A percentile compares a stretch with the other conserved stretches of the same genome.
Conservation (phyloP, 2,113 vertebrate species). For the Myotis davidii region DNA sequence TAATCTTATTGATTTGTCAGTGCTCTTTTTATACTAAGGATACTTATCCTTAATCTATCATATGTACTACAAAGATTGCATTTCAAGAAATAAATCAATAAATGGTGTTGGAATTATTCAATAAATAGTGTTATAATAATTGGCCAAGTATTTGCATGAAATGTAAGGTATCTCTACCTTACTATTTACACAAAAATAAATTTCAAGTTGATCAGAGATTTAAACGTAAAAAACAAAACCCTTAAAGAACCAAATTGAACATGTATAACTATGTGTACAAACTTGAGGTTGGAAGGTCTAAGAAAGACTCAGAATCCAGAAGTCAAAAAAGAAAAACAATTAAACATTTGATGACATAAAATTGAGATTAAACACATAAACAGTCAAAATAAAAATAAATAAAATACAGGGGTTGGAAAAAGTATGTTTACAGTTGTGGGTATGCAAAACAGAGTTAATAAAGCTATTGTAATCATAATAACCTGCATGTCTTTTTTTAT, state of each 20-base stretch:
- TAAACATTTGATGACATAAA: not conserved
- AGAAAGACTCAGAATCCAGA: conserved; percentile 4
- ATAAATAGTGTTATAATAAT: not conserved
- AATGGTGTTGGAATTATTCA: not conserved
- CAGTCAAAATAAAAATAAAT: conserved; percentile 10
- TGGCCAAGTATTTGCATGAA: conserved; percentile 23
- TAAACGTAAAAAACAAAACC: not conserved
- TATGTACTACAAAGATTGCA: not conserved
- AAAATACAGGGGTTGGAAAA: not conserved
- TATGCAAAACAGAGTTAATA: too few relatives aligned
- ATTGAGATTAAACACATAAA: conserved; percentile 20
- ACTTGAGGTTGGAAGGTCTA: not conserved
- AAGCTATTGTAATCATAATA: too few relatives aligned
- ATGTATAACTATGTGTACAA: not conserved
- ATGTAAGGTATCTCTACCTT: not conserved
- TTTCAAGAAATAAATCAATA: conserved; percentile 17
- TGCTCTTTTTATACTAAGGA: conserved; percentile 17
- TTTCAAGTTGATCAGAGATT: conserved; percentile 17
- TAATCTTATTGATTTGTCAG: conserved; percentile 10
- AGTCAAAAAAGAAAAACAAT: conserved; percentile 13
- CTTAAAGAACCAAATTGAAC: not conserved
- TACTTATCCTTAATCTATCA: not conserved
- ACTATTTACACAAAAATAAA: conserved; percentile 21
- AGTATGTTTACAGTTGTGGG: not conserved
- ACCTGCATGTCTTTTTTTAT: not conserved